Evolutionary conservation across 2,797 vertebrate genomes (phyloP), one percentile per base, ranked within the genome.

Genomic region (Anguilla megastoma): DNA sequence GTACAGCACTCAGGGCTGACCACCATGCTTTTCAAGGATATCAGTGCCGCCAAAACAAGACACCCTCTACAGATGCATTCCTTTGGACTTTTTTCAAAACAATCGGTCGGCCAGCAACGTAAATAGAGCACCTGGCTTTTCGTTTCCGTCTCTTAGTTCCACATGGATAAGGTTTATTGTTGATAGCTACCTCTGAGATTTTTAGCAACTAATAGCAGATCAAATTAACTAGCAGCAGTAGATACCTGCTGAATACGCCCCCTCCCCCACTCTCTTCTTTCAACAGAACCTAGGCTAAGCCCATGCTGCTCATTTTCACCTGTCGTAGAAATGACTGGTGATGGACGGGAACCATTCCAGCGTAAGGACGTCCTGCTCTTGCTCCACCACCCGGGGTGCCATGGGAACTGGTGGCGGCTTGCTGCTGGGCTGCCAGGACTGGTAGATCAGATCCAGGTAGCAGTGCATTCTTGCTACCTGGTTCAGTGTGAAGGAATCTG

Each of bases 381-480:
- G 98, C 91, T 97, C 95, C 86, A 98, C 97, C 0, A 99, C 96
- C 93, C 98, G 98, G 2, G 98, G 99, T 0, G 97, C 95, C 24
- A 99, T 97, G 0, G 98, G 96, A 2, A 99, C 92, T 0, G 97
- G 98, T 7, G 97, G 97, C 0, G 98, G 97, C 92, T 97, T 99
- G 91, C 95, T 96, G 48, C 87, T 92, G 0, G 96, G 96, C 92
- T 98, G 98, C 99, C 99, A 99, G 85, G 96, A 96, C 94, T 98
- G 98, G 93, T 99, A 99, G 88, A 98, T 95, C 0, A 99, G 96
- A 91, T 99, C 98, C 95, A 99, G 92, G 96, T 99, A 99, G 92
- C 98, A 99, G 93, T 99, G 99, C 99, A 99, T 99, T 92, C 98
- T 96, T 33, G 98, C 98, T 84, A 99, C 97, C 93, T 99, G 99